Conservation (phyloP, 2,888 invertebrate genomes). For the Lepidocyrtoides sp. region DNA sequence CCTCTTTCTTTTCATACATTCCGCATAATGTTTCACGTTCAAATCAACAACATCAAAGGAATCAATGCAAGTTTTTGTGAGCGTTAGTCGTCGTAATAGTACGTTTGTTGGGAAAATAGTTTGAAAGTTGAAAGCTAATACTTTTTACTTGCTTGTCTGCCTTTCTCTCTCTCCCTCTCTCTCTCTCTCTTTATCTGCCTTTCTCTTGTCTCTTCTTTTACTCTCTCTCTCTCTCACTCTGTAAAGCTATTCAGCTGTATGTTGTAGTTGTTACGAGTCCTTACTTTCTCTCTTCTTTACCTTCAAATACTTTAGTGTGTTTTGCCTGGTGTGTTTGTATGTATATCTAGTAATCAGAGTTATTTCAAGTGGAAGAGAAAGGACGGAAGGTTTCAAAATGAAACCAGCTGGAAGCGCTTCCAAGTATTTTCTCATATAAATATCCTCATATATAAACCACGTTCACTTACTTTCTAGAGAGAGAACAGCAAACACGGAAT, state of each 20-base stretch:
- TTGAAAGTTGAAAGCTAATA: slow-evolving; percentile 64
- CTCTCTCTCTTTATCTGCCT: slow-evolving; percentile 27
- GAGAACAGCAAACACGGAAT: neutral
- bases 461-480: neutral
- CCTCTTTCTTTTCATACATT: slow-evolving; percentile 25
- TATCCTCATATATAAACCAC: neutral
- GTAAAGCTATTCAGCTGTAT: neutral
- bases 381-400: slow-evolving; percentile 62
- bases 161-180: slow-evolving; percentile 51
- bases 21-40: slow-evolving; percentile 51
- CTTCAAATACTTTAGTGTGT: slow-evolving; percentile 1
- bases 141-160: slow-evolving; percentile 36
- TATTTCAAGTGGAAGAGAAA: slow-evolving; percentile 66
- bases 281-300: neutral
- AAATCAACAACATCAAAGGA: slow-evolving; percentile 64
- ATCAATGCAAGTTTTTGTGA: slow-evolving; percentile 58
- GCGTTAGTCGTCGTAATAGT: slow-evolving; percentile 1
- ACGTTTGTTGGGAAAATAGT: slow-evolving; percentile 57
- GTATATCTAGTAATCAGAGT: slow-evolving; percentile 56
- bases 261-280: neutral
- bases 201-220: neutral
- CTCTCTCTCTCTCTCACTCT: neutral
- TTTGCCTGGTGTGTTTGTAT: slow-evolving; percentile 3
- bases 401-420: slow-evolving; percentile 56
- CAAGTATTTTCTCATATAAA: slow-evolving; percentile 28